Conservation (phyloP, 2,113 vertebrate species). For the Machaerirhynchus nigripectus region DNA sequence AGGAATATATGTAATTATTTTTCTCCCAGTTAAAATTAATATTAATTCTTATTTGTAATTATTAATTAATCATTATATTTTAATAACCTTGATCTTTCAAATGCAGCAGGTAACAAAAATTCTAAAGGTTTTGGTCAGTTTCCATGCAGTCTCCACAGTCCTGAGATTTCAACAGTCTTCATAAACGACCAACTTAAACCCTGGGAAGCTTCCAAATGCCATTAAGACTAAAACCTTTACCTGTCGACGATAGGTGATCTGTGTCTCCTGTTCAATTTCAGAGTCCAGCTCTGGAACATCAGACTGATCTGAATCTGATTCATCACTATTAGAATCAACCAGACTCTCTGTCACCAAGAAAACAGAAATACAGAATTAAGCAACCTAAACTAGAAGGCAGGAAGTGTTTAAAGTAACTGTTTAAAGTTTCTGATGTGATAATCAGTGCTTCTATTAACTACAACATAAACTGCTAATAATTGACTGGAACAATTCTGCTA, state of each 20-base stretch:
- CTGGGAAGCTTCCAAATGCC: neutral
- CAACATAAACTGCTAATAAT: neutral
- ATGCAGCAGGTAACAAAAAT: neutral
- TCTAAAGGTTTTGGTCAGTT: neutral
- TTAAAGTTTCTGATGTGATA: constrained; percentile 5
- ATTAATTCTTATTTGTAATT: neutral
- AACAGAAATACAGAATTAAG: neutral
- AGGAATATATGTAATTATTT: neutral
- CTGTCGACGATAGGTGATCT: constrained; percentile 93
- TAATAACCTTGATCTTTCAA: neutral
- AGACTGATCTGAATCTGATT: constrained; percentile 97
- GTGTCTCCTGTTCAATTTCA: constrained; percentile 97
- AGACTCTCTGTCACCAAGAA: constrained; percentile 82
- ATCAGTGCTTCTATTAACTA: neutral
- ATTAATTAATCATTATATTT: neutral
- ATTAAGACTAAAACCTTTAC: constrained; percentile 49
- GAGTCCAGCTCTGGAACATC: constrained; percentile 98
- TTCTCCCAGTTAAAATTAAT: neutral
- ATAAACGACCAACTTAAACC: neutral
- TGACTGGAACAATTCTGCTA: neutral
- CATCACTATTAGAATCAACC: constrained; percentile 94
- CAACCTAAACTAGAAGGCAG: neutral
- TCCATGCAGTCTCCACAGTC: neutral
- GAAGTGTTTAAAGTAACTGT: neutral
- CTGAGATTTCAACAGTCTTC: neutral